Conservation (phyloP, 1,140 invertebrate genomes). For the Calephelis nemesis region DNA sequence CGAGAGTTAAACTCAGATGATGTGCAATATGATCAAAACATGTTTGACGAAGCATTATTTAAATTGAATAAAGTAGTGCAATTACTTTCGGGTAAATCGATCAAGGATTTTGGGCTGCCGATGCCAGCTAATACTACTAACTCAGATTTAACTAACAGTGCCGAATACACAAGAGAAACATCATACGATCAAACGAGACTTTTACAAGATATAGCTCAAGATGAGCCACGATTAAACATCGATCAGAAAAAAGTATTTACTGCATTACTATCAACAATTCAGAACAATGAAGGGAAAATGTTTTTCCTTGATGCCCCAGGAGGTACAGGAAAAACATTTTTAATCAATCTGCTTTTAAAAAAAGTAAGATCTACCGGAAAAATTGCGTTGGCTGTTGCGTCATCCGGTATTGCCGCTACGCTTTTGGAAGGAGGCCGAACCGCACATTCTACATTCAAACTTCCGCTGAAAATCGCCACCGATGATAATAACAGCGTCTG, state of each 20-base stretch:
- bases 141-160: constrained; percentile 30
- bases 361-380: constrained; percentile 50
- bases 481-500: constrained; percentile 40
- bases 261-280: constrained; percentile 30
- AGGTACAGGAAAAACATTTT: constrained; percentile 24
- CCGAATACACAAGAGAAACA: constrained; percentile 35
- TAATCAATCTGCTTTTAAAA: constrained; percentile 34
- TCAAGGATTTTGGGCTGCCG: constrained; percentile 23
- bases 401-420: constrained; percentile 79
- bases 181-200: constrained; percentile 38
- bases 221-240: constrained; percentile 34
- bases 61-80: constrained; percentile 40
- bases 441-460: constrained; percentile 77
- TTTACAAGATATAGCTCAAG: constrained; percentile 40
- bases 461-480: constrained; percentile 33
- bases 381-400: constrained; percentile 78
- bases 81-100: constrained; percentile 37
- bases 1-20: constrained; percentile 34
- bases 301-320: constrained; percentile 25
- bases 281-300: constrained; percentile 30
- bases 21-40: constrained; percentile 37
- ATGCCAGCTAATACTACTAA: constrained; percentile 34
- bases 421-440: constrained; percentile 77
- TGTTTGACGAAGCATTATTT: constrained; percentile 43
- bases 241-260: constrained; percentile 33